Evolutionary conservation across 1,140 invertebrate genomes (phyloP).

Genomic region (Drepana arcuata): DNA sequence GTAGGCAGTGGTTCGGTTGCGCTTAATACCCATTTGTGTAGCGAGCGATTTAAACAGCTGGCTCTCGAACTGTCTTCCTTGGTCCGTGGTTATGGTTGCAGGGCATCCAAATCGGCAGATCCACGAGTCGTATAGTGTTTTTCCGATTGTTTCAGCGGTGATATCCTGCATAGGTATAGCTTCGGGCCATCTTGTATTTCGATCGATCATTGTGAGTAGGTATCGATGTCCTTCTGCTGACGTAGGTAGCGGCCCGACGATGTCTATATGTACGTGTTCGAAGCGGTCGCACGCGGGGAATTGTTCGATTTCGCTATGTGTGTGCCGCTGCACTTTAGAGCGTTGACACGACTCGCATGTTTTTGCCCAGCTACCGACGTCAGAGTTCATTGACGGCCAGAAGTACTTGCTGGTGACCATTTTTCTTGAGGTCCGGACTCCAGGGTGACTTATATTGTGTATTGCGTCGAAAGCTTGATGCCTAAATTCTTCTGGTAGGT

Average conservation of each 20-base stretch:
- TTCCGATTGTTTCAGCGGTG: not conserved
- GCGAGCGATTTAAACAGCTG: not conserved
- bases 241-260: not conserved
- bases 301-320: not conserved
- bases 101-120: not conserved
- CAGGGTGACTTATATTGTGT: not conserved
- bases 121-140: not conserved
- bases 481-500: not conserved
- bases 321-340: not conserved
- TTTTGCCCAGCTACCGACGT: not conserved
- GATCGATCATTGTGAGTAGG: not conserved
- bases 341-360: not conserved
- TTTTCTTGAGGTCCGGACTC: not conserved
- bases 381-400: not conserved
- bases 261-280: not conserved
- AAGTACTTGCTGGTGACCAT: not conserved
- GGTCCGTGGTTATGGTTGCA: not conserved
- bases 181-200: not conserved
- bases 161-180: not conserved
- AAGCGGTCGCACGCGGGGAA: not conserved
- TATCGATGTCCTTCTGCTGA: not conserved
- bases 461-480: not conserved
- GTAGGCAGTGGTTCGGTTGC: not conserved
- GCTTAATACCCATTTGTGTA: not conserved
- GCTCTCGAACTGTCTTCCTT: slow-evolving; percentile 1